A percentile compares a stretch with the other conserved stretches of the same genome.
These are phyloP conservation scores for Chloroceryle amazona DNA, from an alignment of 2,797 vertebrate species.

Conservation along the genomic window DNA sequence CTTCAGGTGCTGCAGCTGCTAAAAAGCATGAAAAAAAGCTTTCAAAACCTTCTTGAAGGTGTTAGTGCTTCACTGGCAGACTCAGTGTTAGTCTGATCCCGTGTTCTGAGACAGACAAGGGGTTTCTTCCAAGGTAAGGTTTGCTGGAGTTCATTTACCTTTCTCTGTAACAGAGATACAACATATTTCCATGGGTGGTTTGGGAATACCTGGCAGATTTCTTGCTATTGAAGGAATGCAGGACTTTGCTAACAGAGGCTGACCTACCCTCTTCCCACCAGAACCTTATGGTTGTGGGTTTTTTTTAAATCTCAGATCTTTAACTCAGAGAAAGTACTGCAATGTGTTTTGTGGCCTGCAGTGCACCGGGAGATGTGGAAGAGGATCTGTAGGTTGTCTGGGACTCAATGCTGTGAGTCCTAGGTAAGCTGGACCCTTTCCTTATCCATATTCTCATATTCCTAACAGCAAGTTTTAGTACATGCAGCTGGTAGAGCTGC, in stretches of 20 bases:
- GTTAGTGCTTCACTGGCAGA: not conserved
- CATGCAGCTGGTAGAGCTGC: not conserved
- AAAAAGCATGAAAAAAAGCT: not conserved
- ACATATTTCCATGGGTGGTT: not conserved
- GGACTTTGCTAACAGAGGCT: not conserved
- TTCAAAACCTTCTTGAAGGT: not conserved
- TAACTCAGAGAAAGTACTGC: not conserved
- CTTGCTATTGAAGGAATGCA: not conserved
- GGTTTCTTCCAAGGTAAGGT: not conserved
- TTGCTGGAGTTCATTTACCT: not conserved
- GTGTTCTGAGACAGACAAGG: not conserved
- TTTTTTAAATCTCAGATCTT: not conserved
- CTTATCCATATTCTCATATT: accelerated
- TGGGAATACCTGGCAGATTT: not conserved
- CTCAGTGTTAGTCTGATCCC: not conserved
- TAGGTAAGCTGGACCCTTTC: not conserved
- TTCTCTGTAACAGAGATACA: not conserved
- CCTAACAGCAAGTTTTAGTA: not conserved
- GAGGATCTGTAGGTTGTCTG: not conserved
- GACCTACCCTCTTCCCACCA: not conserved
- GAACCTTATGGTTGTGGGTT: not conserved
- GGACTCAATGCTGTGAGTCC: accelerated
- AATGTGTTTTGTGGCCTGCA: not conserved
- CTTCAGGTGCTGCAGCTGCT: not conserved
- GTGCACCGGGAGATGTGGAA: not conserved